Base-by-base conservation (phyloP, 2,113 vertebrate species). In the Gavia stellata region DNA sequence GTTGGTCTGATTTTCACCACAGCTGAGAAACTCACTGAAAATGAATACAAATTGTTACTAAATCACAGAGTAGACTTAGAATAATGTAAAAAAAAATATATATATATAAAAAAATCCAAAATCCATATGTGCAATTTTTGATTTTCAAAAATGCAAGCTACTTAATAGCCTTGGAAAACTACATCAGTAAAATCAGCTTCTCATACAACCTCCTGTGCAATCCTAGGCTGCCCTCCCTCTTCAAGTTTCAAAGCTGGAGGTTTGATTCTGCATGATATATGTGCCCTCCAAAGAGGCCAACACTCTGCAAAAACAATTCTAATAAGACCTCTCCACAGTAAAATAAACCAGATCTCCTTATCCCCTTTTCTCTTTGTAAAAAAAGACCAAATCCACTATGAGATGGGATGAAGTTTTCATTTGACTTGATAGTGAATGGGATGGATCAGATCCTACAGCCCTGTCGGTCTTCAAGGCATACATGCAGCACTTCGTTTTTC, bases 81-180 rank as follows among this genome's bases (percentile, higher is more conserved):
- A 71, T 12, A 38, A 66, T 3, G 3, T 19, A 15, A 45, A 61
- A 56, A 67, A n/a, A 68, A 25, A 31, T 3, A 53, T 55, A 29
- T 10, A 26, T 3, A n/a, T 10, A n/a, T n/a, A n/a, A n/a, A n/a
- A n/a, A n/a, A 21, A 29, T 26, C 19, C 11, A n/a, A 85, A 87
- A 75, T 33, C 23, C 7, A 5, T 18, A 62, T 0, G 0, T 6
- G 1, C 1, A 62, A 40, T 15, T 38, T 4, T 24, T 81, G 40
- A 29, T 68, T 86, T 92, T 59, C 7, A 63, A 86, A 86, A 75
- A 71, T 20, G 4, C 12, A 82, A 63, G 12, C 29, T 63, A 63
- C 17, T 53, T 36, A 61, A 40, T 8, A 78, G 19, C 4, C 23
- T 87, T 74, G 3, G 47, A 52, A 81, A 40, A 49, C 21, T 66